A percentile compares a stretch with the other conserved stretches of the same genome.
These are phyloP conservation scores for Takifugu flavidus DNA, from an alignment of 2,113 vertebrate genomes.

Conservation along the genomic window DNA sequence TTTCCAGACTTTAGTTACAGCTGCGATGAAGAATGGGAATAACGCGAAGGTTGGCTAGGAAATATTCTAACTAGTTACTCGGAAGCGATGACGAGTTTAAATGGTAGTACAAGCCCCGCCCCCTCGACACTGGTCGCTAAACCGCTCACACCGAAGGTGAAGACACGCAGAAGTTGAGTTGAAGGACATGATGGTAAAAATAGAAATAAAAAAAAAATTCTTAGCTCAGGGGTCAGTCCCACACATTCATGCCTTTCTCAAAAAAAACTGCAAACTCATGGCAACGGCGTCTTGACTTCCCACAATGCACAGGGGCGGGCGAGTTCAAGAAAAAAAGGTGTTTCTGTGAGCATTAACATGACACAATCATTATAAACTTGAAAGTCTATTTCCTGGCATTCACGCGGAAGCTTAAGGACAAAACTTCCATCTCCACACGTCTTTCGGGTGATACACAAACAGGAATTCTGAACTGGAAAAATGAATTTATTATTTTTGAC, in stretches of 20 bases:
- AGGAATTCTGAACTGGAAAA: constrained; percentile 75
- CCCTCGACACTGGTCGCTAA: constrained; percentile 17
- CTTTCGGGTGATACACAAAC: constrained; percentile 71
- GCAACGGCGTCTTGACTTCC: constrained; percentile 16
- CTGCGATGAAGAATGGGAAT: constrained; percentile 38
- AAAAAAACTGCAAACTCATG: not conserved
- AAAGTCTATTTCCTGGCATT: not conserved
- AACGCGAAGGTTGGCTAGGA: constrained; percentile 71
- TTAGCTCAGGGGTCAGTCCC: constrained; percentile 75
- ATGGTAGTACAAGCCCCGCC: constrained; percentile 68
- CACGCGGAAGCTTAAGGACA: not conserved
- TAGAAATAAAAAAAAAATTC: constrained; percentile 78
- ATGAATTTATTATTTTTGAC: constrained; percentile 79
- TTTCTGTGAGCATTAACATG: constrained; percentile 4
- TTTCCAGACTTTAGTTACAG: too few species aligned
- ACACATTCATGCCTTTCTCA: not conserved
- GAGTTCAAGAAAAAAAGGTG: constrained; percentile 51
- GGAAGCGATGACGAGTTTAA: constrained; percentile 78
- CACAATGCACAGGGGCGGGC: constrained; percentile 69
- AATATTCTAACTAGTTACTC: constrained; percentile 80
- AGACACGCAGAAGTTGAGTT: constrained; percentile 76
- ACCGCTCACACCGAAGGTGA: constrained; percentile 22
- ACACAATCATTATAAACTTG: constrained; percentile 76
- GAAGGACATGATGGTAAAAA: constrained; percentile 83
- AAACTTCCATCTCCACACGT: too few species aligned